Base-by-base conservation (phyloP, 2,888 invertebrate genomes). In the Venusia cambrica region DNA sequence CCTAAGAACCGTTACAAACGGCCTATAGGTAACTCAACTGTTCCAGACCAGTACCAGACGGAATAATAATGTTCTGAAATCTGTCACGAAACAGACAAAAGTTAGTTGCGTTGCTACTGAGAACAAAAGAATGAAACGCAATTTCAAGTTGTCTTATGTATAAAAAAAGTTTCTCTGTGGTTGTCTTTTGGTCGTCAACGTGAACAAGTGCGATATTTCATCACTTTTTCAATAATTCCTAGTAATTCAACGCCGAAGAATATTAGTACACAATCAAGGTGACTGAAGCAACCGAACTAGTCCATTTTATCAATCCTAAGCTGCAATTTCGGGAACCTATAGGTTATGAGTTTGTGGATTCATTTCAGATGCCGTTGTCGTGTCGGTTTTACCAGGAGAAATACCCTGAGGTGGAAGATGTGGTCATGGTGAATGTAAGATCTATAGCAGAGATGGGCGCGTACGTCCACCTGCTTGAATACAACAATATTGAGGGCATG, bases 381-480 rank as follows among this genome's bases (percentile, higher is more conserved):
- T 98, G 98, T 92, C 91, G 99, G 70, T 99, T 96, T 90, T 99
- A 99, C 76, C 94, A 95, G 72, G 96, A 98, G 81, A 96, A 94
- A 68, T 99, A 97, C 85, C 99, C 99, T 1, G 99, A 99, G 74
- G 93, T 98, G 40, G 99, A 99, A 64, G 99, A 99, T 92, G 98
- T 99, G 26, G 99, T 99, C 24, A 98, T 99, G 98, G 99, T 98
- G 11, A 99, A 98, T 72, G 99, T 99, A 2, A 90, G 97, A 21
- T 94, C 97, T 48, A 99, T 99, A 64, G 99, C 98, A 7, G 99
- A 99, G 89, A 99, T 99, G 99, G 99, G 99, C 40, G 99, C 99
- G 1, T 99, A 99, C 77, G 99, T 99, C 6, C 96, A 97, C 76
- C 88, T 99, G 42, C 87, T 99, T 48, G 99, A 99, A 84, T 99